Base-by-base conservation (phyloP, 2,113 vertebrate genomes). In the Gracilinanus agilis region DNA sequence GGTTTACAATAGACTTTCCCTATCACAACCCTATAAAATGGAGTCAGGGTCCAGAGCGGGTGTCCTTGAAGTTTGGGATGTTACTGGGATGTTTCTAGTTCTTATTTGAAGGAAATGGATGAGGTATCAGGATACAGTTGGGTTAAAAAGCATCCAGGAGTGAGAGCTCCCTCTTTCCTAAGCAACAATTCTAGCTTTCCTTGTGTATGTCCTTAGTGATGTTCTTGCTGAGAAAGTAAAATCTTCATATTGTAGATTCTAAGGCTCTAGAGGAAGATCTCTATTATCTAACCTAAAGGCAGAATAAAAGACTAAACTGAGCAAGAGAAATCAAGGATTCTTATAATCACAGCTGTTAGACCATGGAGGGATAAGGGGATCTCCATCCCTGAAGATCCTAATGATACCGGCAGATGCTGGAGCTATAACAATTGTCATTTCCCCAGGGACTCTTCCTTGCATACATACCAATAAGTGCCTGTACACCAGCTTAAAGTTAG, bases 281-380 rank as follows among this genome's bases (percentile, higher is more conserved):
- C n/a, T n/a, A n/a, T n/a, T n/a, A 9, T 95, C 55, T 34, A 93
- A 44, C 61, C 24, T 53, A 7, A 93, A 53, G 95, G 75, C 25
- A 54, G 90, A 24, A 90, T 93, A 95, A 61, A 29, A 89, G 54
- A 93, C 54, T 83, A 94, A 91, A 93, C 3, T 75, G 34, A 75
- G 34, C 61, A 67, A 67, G 29, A 75, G n/a, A 75, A n/a, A 75
- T 19, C 6, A 93, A 94, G 49, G 44, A 75, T 91, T 13, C 53
- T 90, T 94, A 90, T 53, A 83, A 89, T 93, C 95, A 91, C n/a
- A 91, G 93, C 55, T 95, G 55, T 83, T 12, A 55, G 13, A 93
- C 55, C 95, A 40, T 56, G 34, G 34, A 34, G 83, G 89, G 58
- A 25, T 93, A 90, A 90, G 24, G 53, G 88, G n/a, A 55, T 91